Percentiles rank a stretch among this genome's conserved stretches.
Conservation (phyloP, 2,113 vertebrate genomes). For the Tichodroma muraria region DNA sequence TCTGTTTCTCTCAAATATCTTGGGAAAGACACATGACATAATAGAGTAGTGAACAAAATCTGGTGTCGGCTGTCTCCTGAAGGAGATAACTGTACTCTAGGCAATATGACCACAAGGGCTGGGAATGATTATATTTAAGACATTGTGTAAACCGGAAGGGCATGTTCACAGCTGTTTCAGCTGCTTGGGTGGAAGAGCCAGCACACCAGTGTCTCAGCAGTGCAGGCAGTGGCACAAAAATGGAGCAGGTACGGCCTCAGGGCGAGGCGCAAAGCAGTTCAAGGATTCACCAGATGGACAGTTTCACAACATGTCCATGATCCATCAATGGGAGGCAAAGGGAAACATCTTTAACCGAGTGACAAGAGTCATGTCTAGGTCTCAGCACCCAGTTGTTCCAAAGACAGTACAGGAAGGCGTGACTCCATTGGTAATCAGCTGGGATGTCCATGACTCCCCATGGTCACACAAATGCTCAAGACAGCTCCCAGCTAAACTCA, state of each 20-base stretch:
- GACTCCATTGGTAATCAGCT: background rate
- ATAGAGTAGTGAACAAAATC: background rate
- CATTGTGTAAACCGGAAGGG: background rate
- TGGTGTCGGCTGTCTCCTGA: rapidly evolving
- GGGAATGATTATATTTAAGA: background rate
- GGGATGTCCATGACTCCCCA: background rate
- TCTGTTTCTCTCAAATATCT: background rate
- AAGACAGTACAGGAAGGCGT: background rate
- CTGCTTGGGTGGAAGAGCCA: background rate
- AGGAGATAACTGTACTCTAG: background rate
- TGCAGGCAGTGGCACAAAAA: background rate
- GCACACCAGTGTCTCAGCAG: rapidly evolving
- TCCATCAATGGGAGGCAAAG: background rate
- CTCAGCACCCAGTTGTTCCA: background rate
- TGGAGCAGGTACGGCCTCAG: rapidly evolving
- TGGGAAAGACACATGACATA: background rate
- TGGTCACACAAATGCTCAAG: background rate
- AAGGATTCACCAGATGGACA: background rate
- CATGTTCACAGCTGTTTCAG: background rate
- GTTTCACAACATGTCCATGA: background rate
- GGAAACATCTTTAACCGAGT: background rate
- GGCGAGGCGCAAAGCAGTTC: background rate
- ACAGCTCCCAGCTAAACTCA: background rate
- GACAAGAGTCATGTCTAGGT: background rate
- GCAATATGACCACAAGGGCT: background rate